Conservation (phyloP, 2,888 invertebrate species). For the Agriopis leucophaearia region DNA sequence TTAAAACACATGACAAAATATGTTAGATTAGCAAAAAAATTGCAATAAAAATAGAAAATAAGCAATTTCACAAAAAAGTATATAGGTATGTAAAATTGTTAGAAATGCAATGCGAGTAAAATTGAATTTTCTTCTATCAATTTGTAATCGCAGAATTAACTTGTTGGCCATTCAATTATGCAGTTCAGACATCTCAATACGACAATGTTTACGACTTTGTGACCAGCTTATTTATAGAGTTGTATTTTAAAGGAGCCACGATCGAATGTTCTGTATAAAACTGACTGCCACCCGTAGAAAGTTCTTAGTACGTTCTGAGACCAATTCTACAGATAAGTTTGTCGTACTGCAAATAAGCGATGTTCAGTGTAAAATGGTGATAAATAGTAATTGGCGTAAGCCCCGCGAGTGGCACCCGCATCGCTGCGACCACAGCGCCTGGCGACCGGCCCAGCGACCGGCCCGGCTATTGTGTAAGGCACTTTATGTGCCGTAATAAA, state of each 20-base stretch:
- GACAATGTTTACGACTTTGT: constrained; percentile 53
- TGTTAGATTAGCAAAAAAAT: no score
- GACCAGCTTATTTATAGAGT: background rate
- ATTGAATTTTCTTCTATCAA: background rate
- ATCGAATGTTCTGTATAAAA: constrained; percentile 1
- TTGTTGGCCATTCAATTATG: constrained; percentile 21
- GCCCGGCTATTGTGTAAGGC: constrained; percentile 58
- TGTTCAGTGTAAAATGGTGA: constrained; percentile 56
- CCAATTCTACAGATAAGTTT: background rate
- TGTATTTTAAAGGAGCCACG: background rate
- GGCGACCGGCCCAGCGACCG: constrained; percentile 39
- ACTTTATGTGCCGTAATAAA: constrained; percentile 51
- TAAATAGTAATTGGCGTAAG: constrained; percentile 63
- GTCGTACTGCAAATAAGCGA: constrained; percentile 50
- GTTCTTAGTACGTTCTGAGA: background rate
- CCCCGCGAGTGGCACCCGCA: constrained; percentile 68
- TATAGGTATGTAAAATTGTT: no score
- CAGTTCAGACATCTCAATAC: constrained; percentile 27
- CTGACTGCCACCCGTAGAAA: background rate
- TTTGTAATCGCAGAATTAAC: constrained; percentile 13
- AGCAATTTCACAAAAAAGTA: no score
- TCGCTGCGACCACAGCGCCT: constrained; percentile 55
- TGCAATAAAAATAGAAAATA: no score
- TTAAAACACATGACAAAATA: no score
- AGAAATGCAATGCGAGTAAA: background rate